Base-by-base conservation (phyloP, 2,888 invertebrate species). In the Microctonus hyperodae region DNA sequence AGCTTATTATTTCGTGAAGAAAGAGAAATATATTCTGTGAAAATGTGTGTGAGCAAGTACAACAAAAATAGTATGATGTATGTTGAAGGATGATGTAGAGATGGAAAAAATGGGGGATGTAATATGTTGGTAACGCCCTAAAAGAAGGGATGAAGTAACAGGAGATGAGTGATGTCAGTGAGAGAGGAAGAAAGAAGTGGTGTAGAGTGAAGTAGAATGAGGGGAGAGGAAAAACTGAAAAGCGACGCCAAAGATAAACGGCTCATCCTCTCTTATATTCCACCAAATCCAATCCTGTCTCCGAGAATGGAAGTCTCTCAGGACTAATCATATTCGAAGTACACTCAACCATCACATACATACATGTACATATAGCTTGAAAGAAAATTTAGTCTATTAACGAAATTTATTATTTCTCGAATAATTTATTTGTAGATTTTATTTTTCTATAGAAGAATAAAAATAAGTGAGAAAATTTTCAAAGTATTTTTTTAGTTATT, bases 191-290 rank as follows among this genome's bases (percentile, higher is more conserved):
- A 44, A 7, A 6, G 44, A 37, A 5, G 37, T 60, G 56, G 53
- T n/a, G 6, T 44, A 69, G 53, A 64, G 67, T 57, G 25, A 51
- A 64, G 56, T 68, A 53, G 57, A 64, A 23, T 60, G 50, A 59
- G 64, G 51, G 72, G 69, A 62, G 71, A 28, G 72, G 73, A 75
- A 78, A 79, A 79, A 77, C 79, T 79, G 81, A 80, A 81, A 81
- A 82, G 80, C 80, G 81, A 81, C 79, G 79, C 80, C 77, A 69
- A 76, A 81, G 81, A 81, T 83, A 82, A 82, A 83, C 82, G 81
- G 81, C 82, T 83, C 79, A 83, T 81, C 81, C 79, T 75, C 72
- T 74, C 68, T 74, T 72, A 74, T 73, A 71, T 75, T 75, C 71
- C 68, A 73, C 70, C 74, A 78, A 79, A 81, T 82, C 79, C 78